phyloP scores from a whole-genome alignment of 2,888 invertebrate species.

The Melanchra persicariae region DNA sequence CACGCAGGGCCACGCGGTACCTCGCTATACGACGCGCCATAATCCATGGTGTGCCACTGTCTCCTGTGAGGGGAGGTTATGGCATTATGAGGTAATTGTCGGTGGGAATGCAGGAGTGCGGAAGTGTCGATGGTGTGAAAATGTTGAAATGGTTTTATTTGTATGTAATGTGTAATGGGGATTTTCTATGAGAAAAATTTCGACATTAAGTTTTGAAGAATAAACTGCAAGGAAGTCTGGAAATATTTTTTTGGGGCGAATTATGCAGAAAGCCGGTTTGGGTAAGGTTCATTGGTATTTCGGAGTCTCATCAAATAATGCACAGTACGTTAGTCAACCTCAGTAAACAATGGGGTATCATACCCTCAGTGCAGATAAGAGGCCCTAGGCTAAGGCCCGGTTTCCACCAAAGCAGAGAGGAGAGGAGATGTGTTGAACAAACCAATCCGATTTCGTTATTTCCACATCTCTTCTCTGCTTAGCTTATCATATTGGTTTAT shows the following conservation, averaged over 20 bases:
- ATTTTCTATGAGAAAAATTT: neutral
- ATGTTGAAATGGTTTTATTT: conserved; percentile 33
- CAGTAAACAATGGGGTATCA: no score
- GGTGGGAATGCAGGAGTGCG: conserved; percentile 16
- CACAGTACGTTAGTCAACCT: no score
- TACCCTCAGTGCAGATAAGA: no score
- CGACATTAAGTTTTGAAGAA: neutral
- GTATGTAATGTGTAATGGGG: neutral
- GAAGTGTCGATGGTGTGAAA: conserved; percentile 29
- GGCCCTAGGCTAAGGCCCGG: no score
- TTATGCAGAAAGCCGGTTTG: no score
- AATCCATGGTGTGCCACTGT: conserved; percentile 53
- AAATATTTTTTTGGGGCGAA: neutral
- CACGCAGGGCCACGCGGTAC: conserved; percentile 47
- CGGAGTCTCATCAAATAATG: neutral
- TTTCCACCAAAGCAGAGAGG: no score
- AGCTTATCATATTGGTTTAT: no score
- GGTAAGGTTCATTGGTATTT: no score
- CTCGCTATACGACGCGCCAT: conserved; percentile 52
- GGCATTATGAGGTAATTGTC: conserved; percentile 39
- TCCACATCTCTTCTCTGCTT: no score
- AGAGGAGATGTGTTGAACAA: no score
- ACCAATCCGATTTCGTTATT: no score
- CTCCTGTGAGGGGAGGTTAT: conserved; percentile 48
- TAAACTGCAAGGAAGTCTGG: neutral